A percentile compares a stretch with the other conserved stretches of the same genome.
These are phyloP conservation scores for Pseudochromis fuscus DNA, from an alignment of 2,797 vertebrate species.

Conservation along the genomic window DNA sequence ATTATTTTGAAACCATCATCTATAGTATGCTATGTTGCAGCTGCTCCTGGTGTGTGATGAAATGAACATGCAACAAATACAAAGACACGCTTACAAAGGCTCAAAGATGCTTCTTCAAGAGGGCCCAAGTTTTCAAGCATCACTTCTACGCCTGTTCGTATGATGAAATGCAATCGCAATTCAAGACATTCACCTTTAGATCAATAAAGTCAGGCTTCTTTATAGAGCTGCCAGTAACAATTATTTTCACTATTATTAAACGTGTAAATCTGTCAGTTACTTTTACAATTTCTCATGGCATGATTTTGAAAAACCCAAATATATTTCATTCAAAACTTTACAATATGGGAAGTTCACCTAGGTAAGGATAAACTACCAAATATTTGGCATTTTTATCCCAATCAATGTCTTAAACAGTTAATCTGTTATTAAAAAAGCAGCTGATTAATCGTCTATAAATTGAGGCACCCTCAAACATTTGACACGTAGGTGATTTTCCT, in stretches of 20 bases:
- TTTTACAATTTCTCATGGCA: background rate
- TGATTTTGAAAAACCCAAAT: background rate
- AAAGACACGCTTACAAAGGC: constrained; percentile 19
- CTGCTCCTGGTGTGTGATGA: constrained; percentile 53
- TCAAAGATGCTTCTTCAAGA: background rate
- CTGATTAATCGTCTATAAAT: background rate
- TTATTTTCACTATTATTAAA: background rate
- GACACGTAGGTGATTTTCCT: background rate
- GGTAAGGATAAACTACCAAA: no score
- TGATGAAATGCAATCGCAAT: constrained; percentile 57
- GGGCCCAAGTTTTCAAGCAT: background rate
- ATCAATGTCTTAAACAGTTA: background rate
- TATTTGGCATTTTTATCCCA: background rate
- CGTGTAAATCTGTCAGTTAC: background rate
- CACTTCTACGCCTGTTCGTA: background rate
- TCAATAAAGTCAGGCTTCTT: constrained; percentile 1
- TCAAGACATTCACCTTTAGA: background rate
- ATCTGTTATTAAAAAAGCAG: background rate
- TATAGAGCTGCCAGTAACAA: background rate
- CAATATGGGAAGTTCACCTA: no score
- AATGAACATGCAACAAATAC: constrained; percentile 43
- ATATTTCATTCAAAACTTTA: background rate
- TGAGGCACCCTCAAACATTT: background rate
- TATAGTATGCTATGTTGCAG: constrained; percentile 1
- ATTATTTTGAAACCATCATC: constrained; percentile 2